phyloP scores from a whole-genome alignment of 2,113 vertebrate genomes.

The Sphyrna mokarran region DNA sequence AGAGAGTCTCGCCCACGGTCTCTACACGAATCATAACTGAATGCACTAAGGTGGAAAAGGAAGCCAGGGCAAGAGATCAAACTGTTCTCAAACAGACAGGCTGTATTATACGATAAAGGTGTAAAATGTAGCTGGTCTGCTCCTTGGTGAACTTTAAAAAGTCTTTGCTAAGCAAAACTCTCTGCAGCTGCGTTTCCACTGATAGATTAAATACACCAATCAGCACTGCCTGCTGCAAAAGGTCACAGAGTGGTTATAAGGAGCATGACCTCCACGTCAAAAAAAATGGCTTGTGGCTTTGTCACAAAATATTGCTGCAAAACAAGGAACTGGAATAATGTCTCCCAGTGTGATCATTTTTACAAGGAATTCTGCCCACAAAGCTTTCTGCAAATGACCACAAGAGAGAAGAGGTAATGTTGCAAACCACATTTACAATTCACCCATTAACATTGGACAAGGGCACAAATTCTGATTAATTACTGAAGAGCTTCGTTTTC shows the following conservation, averaged over 20 bases:
- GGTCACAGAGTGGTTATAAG: neutral
- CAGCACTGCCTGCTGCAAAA: neutral
- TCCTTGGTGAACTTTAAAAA: neutral
- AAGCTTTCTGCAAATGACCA: neutral
- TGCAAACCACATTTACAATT: neutral
- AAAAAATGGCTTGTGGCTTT: neutral
- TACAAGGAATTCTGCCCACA: conserved; percentile 10
- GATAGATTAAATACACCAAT: neutral
- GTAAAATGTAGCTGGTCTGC: neutral
- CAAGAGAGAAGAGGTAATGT: neutral
- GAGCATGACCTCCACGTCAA: neutral
- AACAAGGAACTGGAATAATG: neutral
- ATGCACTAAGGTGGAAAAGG: neutral
- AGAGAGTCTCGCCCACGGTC: neutral
- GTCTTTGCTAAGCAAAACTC: neutral
- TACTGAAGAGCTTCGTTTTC: neutral
- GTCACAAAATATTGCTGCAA: neutral
- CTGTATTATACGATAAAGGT: neutral
- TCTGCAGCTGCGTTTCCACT: neutral
- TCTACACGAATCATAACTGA: neutral
- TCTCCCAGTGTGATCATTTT: neutral
- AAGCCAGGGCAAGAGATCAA: neutral
- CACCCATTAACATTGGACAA: neutral
- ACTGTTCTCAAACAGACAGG: neutral
- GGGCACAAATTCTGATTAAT: neutral